Conservation (phyloP, 1,140 invertebrate genomes). For the Trichonephila clavata region DNA sequence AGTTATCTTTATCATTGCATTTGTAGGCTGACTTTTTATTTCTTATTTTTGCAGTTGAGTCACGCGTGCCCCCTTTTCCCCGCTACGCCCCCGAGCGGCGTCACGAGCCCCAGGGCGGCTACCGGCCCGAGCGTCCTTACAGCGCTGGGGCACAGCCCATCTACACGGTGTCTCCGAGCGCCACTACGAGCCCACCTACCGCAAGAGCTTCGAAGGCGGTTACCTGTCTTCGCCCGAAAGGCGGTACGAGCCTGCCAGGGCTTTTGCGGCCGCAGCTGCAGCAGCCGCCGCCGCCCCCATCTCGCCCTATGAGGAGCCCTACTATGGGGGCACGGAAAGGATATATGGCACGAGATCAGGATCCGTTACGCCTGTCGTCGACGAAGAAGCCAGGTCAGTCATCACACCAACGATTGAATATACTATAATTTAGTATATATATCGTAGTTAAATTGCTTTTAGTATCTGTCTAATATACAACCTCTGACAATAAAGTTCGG, state of each 20-base stretch:
- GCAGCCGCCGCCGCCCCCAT: slow-evolving; percentile 60
- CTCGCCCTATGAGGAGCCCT: slow-evolving; percentile 89
- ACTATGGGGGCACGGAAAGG: slow-evolving; percentile 84
- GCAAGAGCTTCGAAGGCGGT: slow-evolving; percentile 82
- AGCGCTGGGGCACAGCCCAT: slow-evolving; percentile 74
- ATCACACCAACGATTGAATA: not conserved
- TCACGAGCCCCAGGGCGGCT: slow-evolving; percentile 74
- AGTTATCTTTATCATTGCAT: too few species aligned
- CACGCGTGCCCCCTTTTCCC: slow-evolving; percentile 47
- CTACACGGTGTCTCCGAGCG: slow-evolving; percentile 76
- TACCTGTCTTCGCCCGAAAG: slow-evolving; percentile 94
- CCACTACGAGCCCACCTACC: slow-evolving; percentile 71
- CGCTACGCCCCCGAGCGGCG: slow-evolving; percentile 66
- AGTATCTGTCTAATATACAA: too few species aligned
- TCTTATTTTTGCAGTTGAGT: not conserved
- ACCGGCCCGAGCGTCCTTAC: slow-evolving; percentile 79
- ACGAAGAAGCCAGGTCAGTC: slow-evolving; percentile 91
- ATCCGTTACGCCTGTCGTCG: slow-evolving; percentile 91
- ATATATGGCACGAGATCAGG: slow-evolving; percentile 84
- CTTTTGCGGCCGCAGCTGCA: slow-evolving; percentile 49
- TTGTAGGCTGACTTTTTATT: not conserved
- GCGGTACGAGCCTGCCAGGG: slow-evolving; percentile 80
- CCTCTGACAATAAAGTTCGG: too few species aligned
- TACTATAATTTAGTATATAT: too few species aligned
- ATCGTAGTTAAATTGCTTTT: too few species aligned